Conservation (phyloP, 30 jellyfish, hydroid and myxozoan species). For the Hydractinia echinata region DNA sequence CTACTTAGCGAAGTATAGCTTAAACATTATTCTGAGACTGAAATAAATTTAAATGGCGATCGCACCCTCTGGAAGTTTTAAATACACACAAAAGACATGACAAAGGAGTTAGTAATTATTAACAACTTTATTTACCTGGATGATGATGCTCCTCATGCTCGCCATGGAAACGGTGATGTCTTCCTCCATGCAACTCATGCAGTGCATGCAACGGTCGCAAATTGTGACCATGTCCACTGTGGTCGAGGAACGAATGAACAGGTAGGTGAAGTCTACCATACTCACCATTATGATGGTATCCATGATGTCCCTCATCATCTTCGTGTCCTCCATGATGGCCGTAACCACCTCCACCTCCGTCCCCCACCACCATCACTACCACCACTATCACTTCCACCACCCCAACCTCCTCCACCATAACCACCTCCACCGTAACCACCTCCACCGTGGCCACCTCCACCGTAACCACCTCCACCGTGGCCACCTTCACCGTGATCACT, state of each 20-base stretch:
- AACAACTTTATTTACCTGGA: background rate
- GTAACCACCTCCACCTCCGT: background rate
- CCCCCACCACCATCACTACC: conserved; percentile 11
- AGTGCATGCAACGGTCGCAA: conserved; percentile 37
- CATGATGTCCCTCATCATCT: conserved; percentile 20
- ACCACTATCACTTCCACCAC: too few relatives aligned
- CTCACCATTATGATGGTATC: conserved; percentile 2
- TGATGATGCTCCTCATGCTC: background rate
- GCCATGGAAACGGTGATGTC: conserved; percentile 5
- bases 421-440: background rate
- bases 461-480: conserved; percentile 35
- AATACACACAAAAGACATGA: too few relatives aligned
- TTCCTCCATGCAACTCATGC: background rate
- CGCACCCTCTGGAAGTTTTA: too few relatives aligned
- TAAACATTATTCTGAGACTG: too few relatives aligned
- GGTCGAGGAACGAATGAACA: conserved; percentile 6
- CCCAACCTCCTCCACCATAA: too few relatives aligned
- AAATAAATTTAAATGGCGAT: too few relatives aligned
- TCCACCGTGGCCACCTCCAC: conserved; percentile 37
- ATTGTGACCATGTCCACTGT: conserved; percentile 22
- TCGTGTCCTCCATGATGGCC: conserved; percentile 15
- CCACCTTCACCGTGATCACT: conserved; percentile 62
- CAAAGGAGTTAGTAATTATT: background rate
- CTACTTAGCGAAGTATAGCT: too few relatives aligned
- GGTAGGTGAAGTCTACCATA: conserved; percentile 11